These are phyloP conservation scores for Carcinoscorpius rotundicauda DNA, from an alignment of 1,140 invertebrate genomes.

Conservation along the genomic window DNA sequence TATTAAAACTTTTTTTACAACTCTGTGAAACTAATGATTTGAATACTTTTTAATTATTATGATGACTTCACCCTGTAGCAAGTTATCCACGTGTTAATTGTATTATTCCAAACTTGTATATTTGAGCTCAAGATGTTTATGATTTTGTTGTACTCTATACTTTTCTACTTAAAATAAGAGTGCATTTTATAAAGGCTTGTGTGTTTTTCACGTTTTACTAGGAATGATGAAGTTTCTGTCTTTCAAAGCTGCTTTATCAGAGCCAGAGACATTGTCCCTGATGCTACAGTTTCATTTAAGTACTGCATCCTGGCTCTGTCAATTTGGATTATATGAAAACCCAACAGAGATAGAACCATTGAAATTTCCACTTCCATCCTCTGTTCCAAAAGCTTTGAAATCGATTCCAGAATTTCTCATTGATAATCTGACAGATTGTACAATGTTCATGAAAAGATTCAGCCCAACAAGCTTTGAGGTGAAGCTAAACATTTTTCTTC, in stretches of 20 bases:
- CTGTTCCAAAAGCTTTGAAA: constrained; percentile 16
- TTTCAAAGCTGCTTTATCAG: constrained; percentile 52
- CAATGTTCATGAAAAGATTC: constrained; percentile 23
- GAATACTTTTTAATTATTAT: too few species aligned
- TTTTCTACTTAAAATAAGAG: constrained; percentile 16
- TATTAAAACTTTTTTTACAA: too few species aligned
- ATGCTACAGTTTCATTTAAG: constrained; percentile 62
- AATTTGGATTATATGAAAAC: constrained; percentile 46
- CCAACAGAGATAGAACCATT: constrained; percentile 13
- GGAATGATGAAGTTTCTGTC: constrained; percentile 43
- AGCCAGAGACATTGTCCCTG: constrained; percentile 51
- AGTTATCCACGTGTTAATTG: too few species aligned
- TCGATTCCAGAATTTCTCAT: constrained; percentile 26
- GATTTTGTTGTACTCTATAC: too few species aligned
- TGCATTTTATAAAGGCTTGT: not conserved
- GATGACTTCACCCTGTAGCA: too few species aligned
- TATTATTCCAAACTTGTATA: too few species aligned
- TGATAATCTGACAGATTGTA: constrained; percentile 25
- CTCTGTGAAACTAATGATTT: too few species aligned
- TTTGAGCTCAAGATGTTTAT: too few species aligned
- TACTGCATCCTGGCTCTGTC: constrained; percentile 69
- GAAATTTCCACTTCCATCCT: constrained; percentile 1
- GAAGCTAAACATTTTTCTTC: not conserved
- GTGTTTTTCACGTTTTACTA: not conserved
- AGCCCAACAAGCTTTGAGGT: constrained; percentile 21